Percentiles rank a stretch among this genome's conserved stretches.
phyloP scores from a whole-genome alignment of 2,797 vertebrate species.

The Sternarchorhynchus goeldii region DNA sequence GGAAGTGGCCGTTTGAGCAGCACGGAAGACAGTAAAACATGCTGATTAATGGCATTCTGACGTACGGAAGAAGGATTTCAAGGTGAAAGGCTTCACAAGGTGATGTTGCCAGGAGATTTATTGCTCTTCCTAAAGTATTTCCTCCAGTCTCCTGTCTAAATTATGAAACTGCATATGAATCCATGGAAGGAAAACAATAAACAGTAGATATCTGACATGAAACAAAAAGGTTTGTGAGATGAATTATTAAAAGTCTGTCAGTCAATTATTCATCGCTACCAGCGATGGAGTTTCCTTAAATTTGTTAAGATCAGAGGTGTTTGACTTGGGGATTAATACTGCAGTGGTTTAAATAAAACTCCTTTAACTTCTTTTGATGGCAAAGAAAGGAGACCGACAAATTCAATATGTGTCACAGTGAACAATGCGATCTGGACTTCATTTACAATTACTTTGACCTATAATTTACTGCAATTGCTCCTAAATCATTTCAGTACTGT shows the following conservation, averaged over 20 bases:
- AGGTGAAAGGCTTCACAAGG: conserved; percentile 4
- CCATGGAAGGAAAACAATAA: background rate
- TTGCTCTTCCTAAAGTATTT: conserved; percentile 9
- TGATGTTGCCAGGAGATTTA: background rate
- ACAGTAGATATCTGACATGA: conserved; percentile 6
- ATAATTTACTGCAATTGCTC: background rate
- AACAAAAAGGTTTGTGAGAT: conserved; percentile 33
- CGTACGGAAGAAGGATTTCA: background rate
- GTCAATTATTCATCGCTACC: conserved; percentile 36
- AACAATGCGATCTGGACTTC: no score
- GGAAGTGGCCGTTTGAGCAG: background rate
- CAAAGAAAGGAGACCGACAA: background rate
- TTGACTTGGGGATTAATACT: background rate
- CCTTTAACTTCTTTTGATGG: background rate
- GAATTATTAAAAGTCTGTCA: conserved; percentile 35
- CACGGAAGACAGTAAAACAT: conserved; percentile 10
- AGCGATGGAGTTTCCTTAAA: conserved; percentile 5
- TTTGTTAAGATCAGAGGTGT: background rate
- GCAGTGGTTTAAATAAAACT: conserved; percentile 9
- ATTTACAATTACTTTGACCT: no score
- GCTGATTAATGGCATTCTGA: conserved; percentile 20
- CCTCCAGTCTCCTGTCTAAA: background rate
- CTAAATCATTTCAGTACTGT: background rate
- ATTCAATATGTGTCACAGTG: conserved; percentile 1
- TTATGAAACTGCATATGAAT: background rate